phyloP scores from a whole-genome alignment of 2,888 invertebrate species.

The Agonopterix alstromeriana region DNA sequence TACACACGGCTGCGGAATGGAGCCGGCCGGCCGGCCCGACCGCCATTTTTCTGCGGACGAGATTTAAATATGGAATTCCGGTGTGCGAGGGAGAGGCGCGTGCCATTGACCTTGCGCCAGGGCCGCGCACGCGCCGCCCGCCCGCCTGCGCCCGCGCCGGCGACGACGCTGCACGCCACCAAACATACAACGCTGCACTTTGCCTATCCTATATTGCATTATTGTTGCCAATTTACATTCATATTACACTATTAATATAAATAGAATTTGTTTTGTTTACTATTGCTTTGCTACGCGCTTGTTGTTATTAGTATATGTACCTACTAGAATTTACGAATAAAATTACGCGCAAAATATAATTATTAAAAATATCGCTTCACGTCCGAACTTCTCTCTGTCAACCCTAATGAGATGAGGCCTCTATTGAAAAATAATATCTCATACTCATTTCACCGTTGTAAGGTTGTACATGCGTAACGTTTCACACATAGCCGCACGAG shows the following conservation, averaged over 20 bases:
- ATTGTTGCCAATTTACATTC: not conserved
- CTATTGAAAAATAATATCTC: not conserved
- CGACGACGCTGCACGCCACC: constrained; percentile 15
- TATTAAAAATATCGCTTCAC: too few relatives aligned
- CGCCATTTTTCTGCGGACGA: constrained; percentile 77
- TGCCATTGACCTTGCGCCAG: constrained; percentile 75
- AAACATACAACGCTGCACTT: constrained; percentile 4
- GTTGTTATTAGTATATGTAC: too few relatives aligned
- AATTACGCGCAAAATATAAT: too few relatives aligned
- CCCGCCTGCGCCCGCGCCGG: constrained; percentile 29
- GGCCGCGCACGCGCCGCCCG: constrained; percentile 63
- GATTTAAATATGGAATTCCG: constrained; percentile 78
- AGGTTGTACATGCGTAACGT: not conserved
- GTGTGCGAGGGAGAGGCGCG: constrained; percentile 74
- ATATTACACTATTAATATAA: not conserved
- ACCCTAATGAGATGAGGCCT: too few relatives aligned
- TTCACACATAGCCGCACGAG: constrained; percentile 8
- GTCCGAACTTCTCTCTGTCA: too few relatives aligned
- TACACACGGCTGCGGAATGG: constrained; percentile 60
- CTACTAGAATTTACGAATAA: too few relatives aligned
- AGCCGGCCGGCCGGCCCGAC: constrained; percentile 60
- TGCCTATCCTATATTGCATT: constrained; percentile 2
- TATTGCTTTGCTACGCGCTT: too few relatives aligned
- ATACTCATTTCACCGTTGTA: constrained; percentile 7
- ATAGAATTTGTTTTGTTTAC: not conserved